A percentile compares a stretch with the other conserved stretches of the same genome.
Evolutionary conservation across 2,888 invertebrate genomes (phyloP).

Genomic region (Microplitis manilae): DNA sequence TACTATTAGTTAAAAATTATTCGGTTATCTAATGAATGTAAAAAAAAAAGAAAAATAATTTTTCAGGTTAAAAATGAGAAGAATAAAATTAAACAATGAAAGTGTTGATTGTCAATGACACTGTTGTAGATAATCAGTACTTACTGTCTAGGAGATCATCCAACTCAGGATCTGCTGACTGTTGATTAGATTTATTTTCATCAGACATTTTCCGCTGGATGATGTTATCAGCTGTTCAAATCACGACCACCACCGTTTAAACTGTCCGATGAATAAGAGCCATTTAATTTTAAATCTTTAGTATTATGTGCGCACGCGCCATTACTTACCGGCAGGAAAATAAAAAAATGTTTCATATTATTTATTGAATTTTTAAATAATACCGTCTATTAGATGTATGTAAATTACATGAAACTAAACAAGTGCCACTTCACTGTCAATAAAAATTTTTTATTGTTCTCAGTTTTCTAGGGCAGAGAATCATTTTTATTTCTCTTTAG

Average conservation of each 20-base stretch:
- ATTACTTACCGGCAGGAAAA: no score
- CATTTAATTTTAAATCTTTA: not conserved
- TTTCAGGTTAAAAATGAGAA: slow-evolving; percentile 7
- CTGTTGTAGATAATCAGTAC: slow-evolving; percentile 58
- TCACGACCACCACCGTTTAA: not conserved
- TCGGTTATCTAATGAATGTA: not conserved
- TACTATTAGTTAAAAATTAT: not conserved
- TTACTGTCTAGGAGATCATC: slow-evolving; percentile 85
- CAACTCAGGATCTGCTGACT: slow-evolving; percentile 78
- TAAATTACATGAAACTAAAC: no score
- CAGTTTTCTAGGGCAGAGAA: no score
- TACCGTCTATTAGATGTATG: no score
- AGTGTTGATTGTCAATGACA: slow-evolving; percentile 24
- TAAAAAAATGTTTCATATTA: no score
- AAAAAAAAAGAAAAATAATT: slow-evolving; percentile 5
- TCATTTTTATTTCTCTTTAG: no score
- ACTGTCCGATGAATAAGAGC: not conserved
- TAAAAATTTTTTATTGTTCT: no score
- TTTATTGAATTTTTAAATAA: no score
- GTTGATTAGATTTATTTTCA: slow-evolving; percentile 57
- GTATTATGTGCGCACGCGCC: not conserved
- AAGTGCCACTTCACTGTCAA: no score
- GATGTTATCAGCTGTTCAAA: not conserved
- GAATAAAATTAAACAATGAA: slow-evolving; percentile 5
- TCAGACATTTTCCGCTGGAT: slow-evolving; percentile 59